Base-by-base conservation (phyloP, 1,140 invertebrate species). In the Lerema accius region DNA sequence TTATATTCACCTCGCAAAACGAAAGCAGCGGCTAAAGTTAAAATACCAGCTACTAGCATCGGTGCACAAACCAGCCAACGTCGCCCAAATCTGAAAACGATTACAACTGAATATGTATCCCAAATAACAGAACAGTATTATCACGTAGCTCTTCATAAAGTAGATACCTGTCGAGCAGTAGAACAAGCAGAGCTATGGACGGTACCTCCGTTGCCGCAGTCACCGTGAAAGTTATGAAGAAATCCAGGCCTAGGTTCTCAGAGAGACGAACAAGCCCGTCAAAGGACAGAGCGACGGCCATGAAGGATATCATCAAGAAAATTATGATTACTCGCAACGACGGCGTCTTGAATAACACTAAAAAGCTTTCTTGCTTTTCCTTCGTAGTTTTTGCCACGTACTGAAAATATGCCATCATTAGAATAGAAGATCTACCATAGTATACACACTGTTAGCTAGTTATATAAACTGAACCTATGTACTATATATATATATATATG, bases 171-270 rank as follows among this genome's bases (percentile, higher is more conserved):
- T 84, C 81, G 11, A 84, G 62, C 15, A 80, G 59, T n/a, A 82
- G 13, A 13, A 77, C 65, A 10, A 84, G 40, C 16, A 80, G 16
- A 13, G 60, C 59, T 14, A 82, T 68, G 3, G 79, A 75, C 0
- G 81, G 81, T 26, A 84, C 66, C 23, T 84, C 81, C 0, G 86
- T 85, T 0, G 78, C 74, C 0, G 84, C 79, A 0, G 79, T 81
- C 4, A 90, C 65, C 0, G 86, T 80, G 65, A 91, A 90, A 0
- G 84, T 84, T 0, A 83, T 55, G 69, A 91, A 91, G 61, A 90
- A 78, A 61, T 90, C 69, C 56, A 82, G 45, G 0, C 85, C 88
- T 0, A 90, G 70, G 35, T 63, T 79, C 61, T 86, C 82, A 3
- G 89, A 76, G 45, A 85, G 69, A 10, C 89, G 71, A 4, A 87